phyloP scores from a whole-genome alignment of 2,797 vertebrate species.

The Synaphobranchus kaupii region DNA sequence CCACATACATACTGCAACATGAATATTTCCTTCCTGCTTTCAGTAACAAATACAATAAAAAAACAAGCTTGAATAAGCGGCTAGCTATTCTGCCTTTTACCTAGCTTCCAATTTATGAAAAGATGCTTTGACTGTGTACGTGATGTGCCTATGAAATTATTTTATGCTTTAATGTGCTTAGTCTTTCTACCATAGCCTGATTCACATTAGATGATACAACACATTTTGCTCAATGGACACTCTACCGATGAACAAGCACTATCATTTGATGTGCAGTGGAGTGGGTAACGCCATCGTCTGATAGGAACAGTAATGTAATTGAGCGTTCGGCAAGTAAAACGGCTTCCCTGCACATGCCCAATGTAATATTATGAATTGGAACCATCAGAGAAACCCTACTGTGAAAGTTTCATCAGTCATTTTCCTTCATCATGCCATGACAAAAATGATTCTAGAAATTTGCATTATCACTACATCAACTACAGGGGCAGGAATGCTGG shows the following conservation, averaged over 20 bases:
- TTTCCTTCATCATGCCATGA: neutral
- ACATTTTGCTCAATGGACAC: neutral
- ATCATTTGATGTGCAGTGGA: slow-evolving; percentile 4
- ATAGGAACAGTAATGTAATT: neutral
- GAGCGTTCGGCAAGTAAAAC: neutral
- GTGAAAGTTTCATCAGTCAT: neutral
- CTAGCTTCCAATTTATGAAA: neutral
- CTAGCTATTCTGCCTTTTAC: no score
- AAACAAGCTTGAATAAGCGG: no score
- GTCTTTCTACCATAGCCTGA: neutral
- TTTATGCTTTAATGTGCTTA: neutral
- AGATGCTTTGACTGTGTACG: neutral
- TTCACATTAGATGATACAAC: neutral
- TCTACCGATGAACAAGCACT: neutral
- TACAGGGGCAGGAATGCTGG: neutral
- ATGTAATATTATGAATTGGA: neutral
- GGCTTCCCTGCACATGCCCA: neutral
- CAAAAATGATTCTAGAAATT: neutral
- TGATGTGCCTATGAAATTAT: neutral
- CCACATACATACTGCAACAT: neutral
- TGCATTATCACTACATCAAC: neutral
- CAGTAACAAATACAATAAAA: neutral
- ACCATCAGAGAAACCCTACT: neutral
- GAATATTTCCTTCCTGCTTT: neutral
- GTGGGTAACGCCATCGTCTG: neutral